Conservation (phyloP, 1,140 invertebrate genomes). For the Lasioglossum albipes region DNA sequence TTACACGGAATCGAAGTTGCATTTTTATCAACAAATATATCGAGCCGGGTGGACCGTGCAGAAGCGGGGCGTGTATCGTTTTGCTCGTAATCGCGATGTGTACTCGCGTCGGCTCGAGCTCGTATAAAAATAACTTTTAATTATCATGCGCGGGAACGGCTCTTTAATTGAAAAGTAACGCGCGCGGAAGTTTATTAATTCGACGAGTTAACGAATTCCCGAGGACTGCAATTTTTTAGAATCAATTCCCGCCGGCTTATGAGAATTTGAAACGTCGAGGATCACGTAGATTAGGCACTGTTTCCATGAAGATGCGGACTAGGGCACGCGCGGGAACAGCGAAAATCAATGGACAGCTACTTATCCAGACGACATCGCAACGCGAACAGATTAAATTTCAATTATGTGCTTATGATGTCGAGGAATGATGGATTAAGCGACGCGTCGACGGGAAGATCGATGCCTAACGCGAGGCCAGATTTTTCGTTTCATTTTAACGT, state of each 20-base stretch:
- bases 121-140: conserved; percentile 22
- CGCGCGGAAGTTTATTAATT: conserved; percentile 23
- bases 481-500: not conserved
- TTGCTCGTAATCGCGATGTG: not conserved
- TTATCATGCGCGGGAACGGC: conserved; percentile 1
- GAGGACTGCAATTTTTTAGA: not conserved
- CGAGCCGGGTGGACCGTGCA: not conserved
- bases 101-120: not conserved
- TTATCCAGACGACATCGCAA: not conserved
- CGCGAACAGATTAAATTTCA: conserved; percentile 9
- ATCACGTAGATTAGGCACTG: not conserved
- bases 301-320: not conserved
- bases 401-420: not conserved
- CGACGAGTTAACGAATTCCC: conserved; percentile 11
- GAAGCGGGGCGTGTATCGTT: not conserved
- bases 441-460: not conserved
- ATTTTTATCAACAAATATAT: not conserved
- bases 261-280: conserved; percentile 5
- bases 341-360: not conserved
- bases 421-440: conserved; percentile 5
- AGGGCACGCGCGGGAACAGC: not conserved
- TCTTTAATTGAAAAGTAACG: conserved; percentile 17
- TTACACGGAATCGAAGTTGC: not conserved
- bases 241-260: not conserved
- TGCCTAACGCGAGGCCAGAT: not conserved